These are phyloP conservation scores for Platichthys flesus DNA, from an alignment of 2,113 vertebrate genomes.

Conservation along the genomic window DNA sequence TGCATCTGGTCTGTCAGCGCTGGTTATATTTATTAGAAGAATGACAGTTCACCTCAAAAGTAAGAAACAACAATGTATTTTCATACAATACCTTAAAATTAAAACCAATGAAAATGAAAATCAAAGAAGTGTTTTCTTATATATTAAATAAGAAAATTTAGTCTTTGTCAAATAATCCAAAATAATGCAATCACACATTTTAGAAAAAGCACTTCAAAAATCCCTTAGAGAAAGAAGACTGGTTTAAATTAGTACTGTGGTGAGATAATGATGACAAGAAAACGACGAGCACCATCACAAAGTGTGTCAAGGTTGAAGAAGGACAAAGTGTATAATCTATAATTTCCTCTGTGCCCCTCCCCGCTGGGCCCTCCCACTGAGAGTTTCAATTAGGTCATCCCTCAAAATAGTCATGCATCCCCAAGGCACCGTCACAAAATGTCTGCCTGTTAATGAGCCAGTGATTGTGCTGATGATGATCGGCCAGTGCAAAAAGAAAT, in stretches of 20 bases:
- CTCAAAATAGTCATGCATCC: slow-evolving; percentile 77
- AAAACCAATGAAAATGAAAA: background rate
- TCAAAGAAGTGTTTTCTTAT: background rate
- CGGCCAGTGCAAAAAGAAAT: slow-evolving; percentile 69
- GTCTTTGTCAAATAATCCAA: background rate
- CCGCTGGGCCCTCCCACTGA: slow-evolving; percentile 39
- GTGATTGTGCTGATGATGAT: slow-evolving; percentile 55
- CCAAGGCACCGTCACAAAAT: slow-evolving; percentile 59
- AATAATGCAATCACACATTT: background rate
- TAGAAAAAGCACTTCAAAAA: background rate
- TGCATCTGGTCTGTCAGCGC: slow-evolving; percentile 7
- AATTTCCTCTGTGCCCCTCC: slow-evolving; percentile 55
- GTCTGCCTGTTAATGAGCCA: slow-evolving; percentile 70
- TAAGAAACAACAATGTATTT: background rate
- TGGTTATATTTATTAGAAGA: background rate
- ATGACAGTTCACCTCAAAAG: background rate
- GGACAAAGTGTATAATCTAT: slow-evolving; percentile 68
- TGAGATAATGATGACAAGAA: background rate
- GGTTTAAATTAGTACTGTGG: background rate
- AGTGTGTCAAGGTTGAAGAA: slow-evolving; percentile 74
- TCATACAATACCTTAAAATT: background rate
- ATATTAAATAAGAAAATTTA: background rate
- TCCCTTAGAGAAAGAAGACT: background rate
- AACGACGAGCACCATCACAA: slow-evolving; percentile 16
- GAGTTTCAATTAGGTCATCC: slow-evolving; percentile 78